These are phyloP conservation scores for Orchesellides sinensis DNA, from an alignment of 2,888 invertebrate genomes.

Conservation along the genomic window DNA sequence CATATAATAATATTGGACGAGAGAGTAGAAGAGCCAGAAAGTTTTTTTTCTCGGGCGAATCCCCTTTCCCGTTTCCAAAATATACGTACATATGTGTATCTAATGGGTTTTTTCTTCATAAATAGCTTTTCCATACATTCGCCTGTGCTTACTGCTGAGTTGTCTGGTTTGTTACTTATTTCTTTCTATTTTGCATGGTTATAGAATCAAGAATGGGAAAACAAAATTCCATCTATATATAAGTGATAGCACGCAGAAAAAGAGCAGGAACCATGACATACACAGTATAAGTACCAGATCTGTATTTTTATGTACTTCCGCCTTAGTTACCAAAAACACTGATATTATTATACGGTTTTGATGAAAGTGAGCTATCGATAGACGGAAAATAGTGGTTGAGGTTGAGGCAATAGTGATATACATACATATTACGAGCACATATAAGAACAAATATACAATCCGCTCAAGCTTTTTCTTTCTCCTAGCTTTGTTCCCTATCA, in stretches of 20 bases:
- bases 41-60: neutral
- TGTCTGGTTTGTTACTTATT: conserved; percentile 1
- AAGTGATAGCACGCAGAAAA: neutral
- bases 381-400: conserved; percentile 5
- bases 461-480: conserved; percentile 11
- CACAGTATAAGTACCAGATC: neutral
- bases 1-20: conserved; percentile 45
- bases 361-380: neutral
- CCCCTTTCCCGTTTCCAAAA: neutral
- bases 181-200: conserved; percentile 24
- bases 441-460: conserved; percentile 16
- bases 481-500: conserved; percentile 6
- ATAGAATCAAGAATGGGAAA: conserved; percentile 20
- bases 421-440: neutral
- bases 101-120: too few relatives aligned
- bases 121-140: neutral
- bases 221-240: neutral
- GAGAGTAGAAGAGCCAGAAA: conserved; percentile 5
- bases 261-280: neutral
- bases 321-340: conserved; percentile 14
- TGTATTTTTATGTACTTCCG: conserved; percentile 41
- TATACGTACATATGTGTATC: neutral
- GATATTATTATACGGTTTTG: conserved; percentile 30
- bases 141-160: neutral
- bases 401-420: neutral